Evolutionary conservation across 2,888 invertebrate genomes (phyloP), one percentile per base, ranked within the genome.

Genomic region (Rhagonycha lutea): DNA sequence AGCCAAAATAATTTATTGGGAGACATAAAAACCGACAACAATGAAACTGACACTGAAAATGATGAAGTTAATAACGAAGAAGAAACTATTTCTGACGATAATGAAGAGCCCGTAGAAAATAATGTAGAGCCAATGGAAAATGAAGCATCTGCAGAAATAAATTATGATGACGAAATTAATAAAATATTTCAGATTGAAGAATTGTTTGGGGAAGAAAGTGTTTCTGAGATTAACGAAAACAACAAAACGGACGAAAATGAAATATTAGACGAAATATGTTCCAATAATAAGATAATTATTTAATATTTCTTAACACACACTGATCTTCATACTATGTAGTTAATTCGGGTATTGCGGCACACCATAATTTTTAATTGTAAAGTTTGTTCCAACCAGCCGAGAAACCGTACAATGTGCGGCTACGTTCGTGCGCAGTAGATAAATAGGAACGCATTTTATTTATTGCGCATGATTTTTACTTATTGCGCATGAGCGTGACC

Each of bases 121-220:
- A 60, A 78, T 14, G 74, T 14, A 1, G 26, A 18, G 3, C n/a
- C 14, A 26, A 14, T 9, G 28, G 10, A 26, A 26, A 28, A 14
- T 4, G 14, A 67, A n/a, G 9, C 28, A 24, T 1, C 1, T 24
- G 4, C 10, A 23, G 61, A 79, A 62, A 76, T 80, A 68, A 78
- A 81, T 72, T 77, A 79, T 14, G 79, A 81, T 60, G 74, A 82
- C 47, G 81, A 85, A 75, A 85, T 86, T 73, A 82, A 82, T 78
- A 80, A 81, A 73, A 73, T 85, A 26, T 85, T 83, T 65, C 77
- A 83, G 78, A 79, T 86, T 74, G 83, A 83, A 61, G 78, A 82
- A 14, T 73, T 84, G 26, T 84, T 86, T 78, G 85, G 84, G 0
- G 83, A 84, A 71, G 79, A 81, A 75, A 80, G 26, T 65, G 12